Evolutionary conservation across 2,113 vertebrate genomes (phyloP), one percentile per base, ranked within the genome.

Genomic region (Equus przewalskii): DNA sequence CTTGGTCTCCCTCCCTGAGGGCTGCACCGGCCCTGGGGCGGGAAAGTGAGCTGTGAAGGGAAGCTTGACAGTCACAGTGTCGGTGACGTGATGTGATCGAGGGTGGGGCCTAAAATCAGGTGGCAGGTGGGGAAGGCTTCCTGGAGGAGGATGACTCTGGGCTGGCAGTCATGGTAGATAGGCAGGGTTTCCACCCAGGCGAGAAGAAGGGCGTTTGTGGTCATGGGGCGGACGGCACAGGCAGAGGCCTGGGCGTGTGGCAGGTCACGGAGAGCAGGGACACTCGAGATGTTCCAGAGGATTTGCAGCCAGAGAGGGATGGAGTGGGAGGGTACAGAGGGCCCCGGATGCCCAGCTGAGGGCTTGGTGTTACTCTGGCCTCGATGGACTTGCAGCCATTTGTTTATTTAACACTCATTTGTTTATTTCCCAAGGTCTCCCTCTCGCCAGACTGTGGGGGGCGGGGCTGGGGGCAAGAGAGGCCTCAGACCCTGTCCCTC

Each of bases 201-300:
- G 13, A 33, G 56, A 51, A 10, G 46, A 11, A 24, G 33, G 6
- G 18, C 8, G 36, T 30, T 1, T 36, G 64, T 92, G 73, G 19
- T 15, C 21, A 8, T 49, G 5, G 30, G 24, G 12, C 0, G 1
- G 19, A 9, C 41, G 49, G 51, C 10, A 56, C 4, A 2, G 30
- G 30, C 14, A 36, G 24, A 56, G 14, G 28, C 56, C 58, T 5
- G 24, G 14, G 26, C 11, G 6, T 41, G 30, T 46, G 73, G 51
- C 26, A 24, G 62, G 30, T 70, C 13, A 14, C 0, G 2, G 46
- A 89, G 21, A 44, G 69, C 30, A 30, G 30, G 51, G 30, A 22
- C 24, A 33, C 0, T 1, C 28, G 30, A 41, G 65, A 5, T 0
- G 3, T 14, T 10, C 46, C 14, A 1, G 22, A 0, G 0, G 51